phyloP scores from a whole-genome alignment of 2,888 invertebrate genomes.

The Lissocephala sabroskyi region DNA sequence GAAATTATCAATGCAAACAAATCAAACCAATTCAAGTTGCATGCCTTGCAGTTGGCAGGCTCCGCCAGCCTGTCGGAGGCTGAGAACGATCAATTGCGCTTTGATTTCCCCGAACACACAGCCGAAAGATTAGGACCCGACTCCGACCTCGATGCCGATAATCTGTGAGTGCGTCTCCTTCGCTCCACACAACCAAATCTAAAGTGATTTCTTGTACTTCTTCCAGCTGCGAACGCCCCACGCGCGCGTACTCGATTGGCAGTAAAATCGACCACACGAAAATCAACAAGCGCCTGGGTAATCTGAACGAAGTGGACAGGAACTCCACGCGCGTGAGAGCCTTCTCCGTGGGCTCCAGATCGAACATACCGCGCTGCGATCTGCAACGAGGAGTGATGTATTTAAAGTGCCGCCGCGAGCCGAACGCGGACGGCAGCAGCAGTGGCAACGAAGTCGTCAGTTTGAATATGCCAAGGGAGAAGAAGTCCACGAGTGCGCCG shows the following conservation, averaged over 20 bases:
- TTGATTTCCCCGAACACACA: constrained; percentile 45
- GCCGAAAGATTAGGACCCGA: constrained; percentile 35
- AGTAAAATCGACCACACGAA: constrained; percentile 81
- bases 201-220: neutral
- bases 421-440: constrained; percentile 43
- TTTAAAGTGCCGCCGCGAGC: constrained; percentile 37
- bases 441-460: constrained; percentile 15
- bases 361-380: constrained; percentile 72
- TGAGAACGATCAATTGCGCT: constrained; percentile 20
- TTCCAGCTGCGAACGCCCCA: constrained; percentile 74
- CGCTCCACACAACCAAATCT: too few species aligned
- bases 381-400: constrained; percentile 64
- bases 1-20: constrained; percentile 28
- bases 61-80: too few species aligned
- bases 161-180: constrained; percentile 40
- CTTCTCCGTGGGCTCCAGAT: constrained; percentile 83
- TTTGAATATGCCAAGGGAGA: constrained; percentile 51
- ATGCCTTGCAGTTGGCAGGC: too few species aligned
- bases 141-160: constrained; percentile 31
- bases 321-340: constrained; percentile 78
- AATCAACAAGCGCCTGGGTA: constrained; percentile 73
- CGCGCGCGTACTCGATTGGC: constrained; percentile 88
- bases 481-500: constrained; percentile 81
- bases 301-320: constrained; percentile 72
- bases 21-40: constrained; percentile 10